Conservation (phyloP, 2,797 vertebrate species). For the Varecia variegata region DNA sequence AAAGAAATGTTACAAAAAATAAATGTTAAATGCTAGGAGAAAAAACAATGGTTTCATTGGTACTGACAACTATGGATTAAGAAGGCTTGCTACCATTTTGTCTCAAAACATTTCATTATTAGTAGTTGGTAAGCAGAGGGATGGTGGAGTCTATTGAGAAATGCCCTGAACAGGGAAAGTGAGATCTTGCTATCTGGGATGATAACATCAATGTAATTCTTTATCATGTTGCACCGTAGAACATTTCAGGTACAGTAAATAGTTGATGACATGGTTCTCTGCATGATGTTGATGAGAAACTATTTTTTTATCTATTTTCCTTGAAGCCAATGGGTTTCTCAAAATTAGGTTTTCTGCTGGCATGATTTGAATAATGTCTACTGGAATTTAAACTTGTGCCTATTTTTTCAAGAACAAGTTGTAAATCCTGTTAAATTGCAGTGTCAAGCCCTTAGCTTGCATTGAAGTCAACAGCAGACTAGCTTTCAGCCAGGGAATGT, state of each 20-base stretch:
- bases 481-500: neutral
- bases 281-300: slow-evolving; percentile 44
- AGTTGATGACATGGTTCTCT: neutral
- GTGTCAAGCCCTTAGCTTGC: slow-evolving; percentile 22
- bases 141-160: neutral
- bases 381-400: slow-evolving; percentile 51
- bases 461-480: slow-evolving; percentile 7
- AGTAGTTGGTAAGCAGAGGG: neutral
- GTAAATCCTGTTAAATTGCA: slow-evolving; percentile 57
- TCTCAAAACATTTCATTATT: slow-evolving; percentile 33
- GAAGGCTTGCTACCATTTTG: neutral
- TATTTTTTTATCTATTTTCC: slow-evolving; percentile 39
- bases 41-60: slow-evolving; percentile 2
- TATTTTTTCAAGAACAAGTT: slow-evolving; percentile 27
- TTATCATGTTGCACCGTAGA: neutral
- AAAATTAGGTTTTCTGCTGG: slow-evolving; percentile 36
- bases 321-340: slow-evolving; percentile 41
- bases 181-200: neutral
- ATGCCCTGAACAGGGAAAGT: neutral
- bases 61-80: neutral
- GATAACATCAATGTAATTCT: neutral
- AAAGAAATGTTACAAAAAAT: slow-evolving; percentile 18
- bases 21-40: slow-evolving; percentile 6
- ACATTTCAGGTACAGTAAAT: slow-evolving; percentile 47
- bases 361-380: slow-evolving; percentile 43